A percentile compares a stretch with the other conserved stretches of the same genome.
These are phyloP conservation scores for Percopsis omiscomaycus DNA, from an alignment of 2,797 vertebrate species.

Conservation along the genomic window DNA sequence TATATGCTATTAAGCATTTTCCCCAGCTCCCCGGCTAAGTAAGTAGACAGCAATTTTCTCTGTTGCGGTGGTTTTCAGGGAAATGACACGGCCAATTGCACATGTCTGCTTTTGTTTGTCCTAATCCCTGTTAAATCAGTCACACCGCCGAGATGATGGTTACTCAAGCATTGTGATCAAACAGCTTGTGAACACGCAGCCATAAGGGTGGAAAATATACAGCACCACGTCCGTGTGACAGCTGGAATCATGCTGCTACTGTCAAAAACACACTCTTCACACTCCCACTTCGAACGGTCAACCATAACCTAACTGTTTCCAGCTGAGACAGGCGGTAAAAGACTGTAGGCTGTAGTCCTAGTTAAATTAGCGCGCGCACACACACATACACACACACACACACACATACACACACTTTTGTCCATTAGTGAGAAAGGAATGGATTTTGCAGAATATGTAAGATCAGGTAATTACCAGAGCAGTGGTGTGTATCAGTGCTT, in stretches of 20 bases:
- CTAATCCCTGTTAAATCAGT: slow-evolving; percentile 50
- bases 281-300: slow-evolving; percentile 1
- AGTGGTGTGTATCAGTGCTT: not conserved
- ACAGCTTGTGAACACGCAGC: slow-evolving; percentile 31
- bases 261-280: slow-evolving; percentile 1
- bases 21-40: not conserved
- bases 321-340: slow-evolving; percentile 23
- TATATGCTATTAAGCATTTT: slow-evolving; percentile 5
- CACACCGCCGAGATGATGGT: slow-evolving; percentile 17
- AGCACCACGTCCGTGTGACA: slow-evolving; percentile 4
- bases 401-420: not conserved
- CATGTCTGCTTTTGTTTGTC: slow-evolving; percentile 42
- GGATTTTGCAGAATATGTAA: not conserved
- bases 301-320: not conserved
- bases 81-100: slow-evolving; percentile 34
- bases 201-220: slow-evolving; percentile 17
- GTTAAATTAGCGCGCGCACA: not conserved
- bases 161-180: slow-evolving; percentile 34
- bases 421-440: not conserved
- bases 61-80: slow-evolving; percentile 3
- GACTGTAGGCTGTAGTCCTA: not conserved
- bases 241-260: slow-evolving; percentile 4
- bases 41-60: slow-evolving; percentile 16
- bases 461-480: not conserved
- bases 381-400: not conserved